These are phyloP conservation scores for Temnothorax ravouxi DNA, from an alignment of 2,888 invertebrate species.

Conservation along the genomic window DNA sequence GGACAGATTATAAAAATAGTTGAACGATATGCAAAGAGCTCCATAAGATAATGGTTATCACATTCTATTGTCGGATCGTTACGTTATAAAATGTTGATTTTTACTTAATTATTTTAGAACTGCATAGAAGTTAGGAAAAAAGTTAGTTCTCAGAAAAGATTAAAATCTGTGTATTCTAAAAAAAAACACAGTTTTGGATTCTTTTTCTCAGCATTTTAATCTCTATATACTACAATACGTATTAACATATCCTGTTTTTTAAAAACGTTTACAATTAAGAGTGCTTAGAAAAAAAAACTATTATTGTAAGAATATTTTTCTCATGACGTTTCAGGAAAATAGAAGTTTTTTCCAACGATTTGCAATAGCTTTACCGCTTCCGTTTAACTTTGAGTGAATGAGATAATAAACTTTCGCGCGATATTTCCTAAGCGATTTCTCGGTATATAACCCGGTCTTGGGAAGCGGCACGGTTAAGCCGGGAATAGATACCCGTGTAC, in stretches of 20 bases:
- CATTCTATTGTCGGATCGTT: background rate
- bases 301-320: background rate
- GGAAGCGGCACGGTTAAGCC: background rate
- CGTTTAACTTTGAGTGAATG: background rate
- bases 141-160: background rate
- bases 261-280: background rate
- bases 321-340: background rate
- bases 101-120: background rate
- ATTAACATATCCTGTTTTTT: background rate
- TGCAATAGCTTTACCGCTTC: background rate
- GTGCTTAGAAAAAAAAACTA: background rate
- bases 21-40: background rate
- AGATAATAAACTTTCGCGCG: constrained; percentile 10
- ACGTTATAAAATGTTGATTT: background rate
- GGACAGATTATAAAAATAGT: constrained; percentile 8
- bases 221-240: background rate
- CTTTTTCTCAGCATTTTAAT: background rate
- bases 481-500: constrained; percentile 29
- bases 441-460: background rate
- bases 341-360: background rate
- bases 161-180: background rate
- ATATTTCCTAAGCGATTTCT: constrained; percentile 21
- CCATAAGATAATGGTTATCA: background rate
- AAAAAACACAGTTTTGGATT: background rate
- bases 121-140: background rate